Conservation (phyloP, 2,888 invertebrate genomes). For the Dorcus hopei region DNA sequence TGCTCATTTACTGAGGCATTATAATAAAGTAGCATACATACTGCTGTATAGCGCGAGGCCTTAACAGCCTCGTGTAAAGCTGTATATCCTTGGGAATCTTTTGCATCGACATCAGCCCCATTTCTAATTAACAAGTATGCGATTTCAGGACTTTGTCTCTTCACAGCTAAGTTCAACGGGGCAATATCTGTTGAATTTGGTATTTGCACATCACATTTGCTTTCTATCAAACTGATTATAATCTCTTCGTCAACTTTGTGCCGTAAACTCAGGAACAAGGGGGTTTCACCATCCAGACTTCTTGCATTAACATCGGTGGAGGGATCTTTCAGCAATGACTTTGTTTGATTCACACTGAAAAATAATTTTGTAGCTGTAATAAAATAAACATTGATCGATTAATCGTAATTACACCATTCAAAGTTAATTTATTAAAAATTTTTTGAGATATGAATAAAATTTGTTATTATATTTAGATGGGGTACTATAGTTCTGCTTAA, state of each 20-base stretch:
- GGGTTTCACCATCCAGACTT: slow-evolving; percentile 33
- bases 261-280: slow-evolving; percentile 15
- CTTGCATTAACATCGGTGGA: slow-evolving; percentile 28
- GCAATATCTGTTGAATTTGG: slow-evolving; percentile 1
- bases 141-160: not conserved
- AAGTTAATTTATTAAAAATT: no score
- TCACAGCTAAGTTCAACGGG: slow-evolving; percentile 9
- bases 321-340: slow-evolving; percentile 26
- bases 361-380: no score
- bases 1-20: slow-evolving; percentile 13
- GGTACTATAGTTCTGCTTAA: no score
- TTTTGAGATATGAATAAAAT: no score
- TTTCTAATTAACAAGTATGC: slow-evolving; percentile 2
- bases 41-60: not conserved
- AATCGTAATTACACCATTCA: no score
- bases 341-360: slow-evolving; percentile 30
- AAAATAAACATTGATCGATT: no score
- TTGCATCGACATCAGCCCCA: slow-evolving; percentile 6
- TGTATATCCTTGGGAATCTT: slow-evolving; percentile 2
- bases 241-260: not conserved
- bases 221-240: slow-evolving; percentile 1
- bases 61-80: slow-evolving; percentile 29
- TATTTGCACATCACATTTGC: slow-evolving; percentile 1
- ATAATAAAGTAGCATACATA: slow-evolving; percentile 11
- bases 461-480: no score